Evolutionary conservation across 2,888 invertebrate species (phyloP), one percentile per base, ranked within the genome.

Genomic region (Syritta pipiens): DNA sequence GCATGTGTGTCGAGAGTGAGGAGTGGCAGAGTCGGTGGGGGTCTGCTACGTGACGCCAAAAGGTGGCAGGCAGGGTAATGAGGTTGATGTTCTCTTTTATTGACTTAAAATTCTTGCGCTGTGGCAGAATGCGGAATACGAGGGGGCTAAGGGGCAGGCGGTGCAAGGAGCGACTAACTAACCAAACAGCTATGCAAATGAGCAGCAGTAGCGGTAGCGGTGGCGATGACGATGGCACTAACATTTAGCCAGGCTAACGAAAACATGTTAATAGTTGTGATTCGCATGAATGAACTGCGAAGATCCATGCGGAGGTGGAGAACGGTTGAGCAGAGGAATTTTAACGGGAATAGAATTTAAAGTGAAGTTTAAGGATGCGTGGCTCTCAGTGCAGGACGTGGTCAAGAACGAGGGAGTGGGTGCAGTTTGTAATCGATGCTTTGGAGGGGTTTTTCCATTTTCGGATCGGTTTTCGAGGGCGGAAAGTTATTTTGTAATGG

Each of bases 131-230:
- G 40, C 20, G 48, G 48, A 57, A 46, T 35, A 55, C 10, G 44
- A n/a, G n/a, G n/a, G n/a, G n/a, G n/a, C n/a, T n/a, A n/a, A n/a
- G n/a, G n/a, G n/a, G n/a, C n/a, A n/a, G n/a, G n/a, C n/a, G 53
- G 19, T 46, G 72, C 40, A 53, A 32, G 26, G 59, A 65, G 57
- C 37, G 53, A 71, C 72, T 72, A 72, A 77, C 77, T 77, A 77
- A 77, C 60, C 77, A 65, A 72, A 77, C 77, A 65, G 60, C 72
- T 72, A 72, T 77, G 77, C 65, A 77, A 77, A 77, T 77, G 71
- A 77, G 72, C 30, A 28, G n/a, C 20, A 60, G 59, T 20, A 48
- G 53, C 53, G 53, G 59, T 28, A 65, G 53, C 77, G 60, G 72
- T 65, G 72, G 53, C 53, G 53, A 51, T 28, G 60, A 59, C 77